Evolutionary conservation across 2,888 invertebrate genomes (phyloP).

Genomic region (Chalcis sispes): DNA sequence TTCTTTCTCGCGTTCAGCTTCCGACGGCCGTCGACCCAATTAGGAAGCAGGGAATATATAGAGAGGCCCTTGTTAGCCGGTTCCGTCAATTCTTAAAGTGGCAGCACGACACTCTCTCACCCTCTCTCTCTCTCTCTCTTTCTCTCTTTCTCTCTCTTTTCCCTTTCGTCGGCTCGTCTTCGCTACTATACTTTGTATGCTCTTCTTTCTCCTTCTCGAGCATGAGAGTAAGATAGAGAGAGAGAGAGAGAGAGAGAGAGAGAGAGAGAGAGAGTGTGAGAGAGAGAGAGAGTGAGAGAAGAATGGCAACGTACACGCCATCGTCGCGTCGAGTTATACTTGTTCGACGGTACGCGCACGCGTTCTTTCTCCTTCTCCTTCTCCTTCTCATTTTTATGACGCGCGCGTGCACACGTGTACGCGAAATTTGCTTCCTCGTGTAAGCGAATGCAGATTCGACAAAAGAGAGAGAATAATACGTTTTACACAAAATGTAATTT

Average conservation of each 20-base stretch:
- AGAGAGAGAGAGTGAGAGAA: too few species aligned
- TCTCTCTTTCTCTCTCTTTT: not conserved
- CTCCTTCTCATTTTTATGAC: not conserved
- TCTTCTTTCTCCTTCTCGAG: not conserved
- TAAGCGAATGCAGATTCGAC: not conserved
- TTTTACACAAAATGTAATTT: too few species aligned
- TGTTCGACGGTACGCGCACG: not conserved
- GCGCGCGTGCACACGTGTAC: too few species aligned
- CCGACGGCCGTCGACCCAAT: slow-evolving; percentile 57
- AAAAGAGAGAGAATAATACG: too few species aligned
- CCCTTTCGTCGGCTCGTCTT: not conserved
- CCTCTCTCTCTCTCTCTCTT: not conserved
- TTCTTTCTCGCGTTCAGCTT: not conserved
- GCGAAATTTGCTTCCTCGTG: not conserved
- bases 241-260: too few species aligned
- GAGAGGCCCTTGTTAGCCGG: slow-evolving; percentile 60
- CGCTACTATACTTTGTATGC: not conserved
- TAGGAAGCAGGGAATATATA: slow-evolving; percentile 56
- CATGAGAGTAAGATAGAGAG: not conserved
- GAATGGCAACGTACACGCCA: too few species aligned
- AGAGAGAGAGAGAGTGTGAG: not conserved
- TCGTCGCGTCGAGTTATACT: too few species aligned
- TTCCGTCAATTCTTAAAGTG: slow-evolving; percentile 62
- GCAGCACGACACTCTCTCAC: slow-evolving; percentile 53
- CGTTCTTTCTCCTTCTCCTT: not conserved